Conservation (phyloP, 2,888 invertebrate species). For the Ochlodes sylvanus region DNA sequence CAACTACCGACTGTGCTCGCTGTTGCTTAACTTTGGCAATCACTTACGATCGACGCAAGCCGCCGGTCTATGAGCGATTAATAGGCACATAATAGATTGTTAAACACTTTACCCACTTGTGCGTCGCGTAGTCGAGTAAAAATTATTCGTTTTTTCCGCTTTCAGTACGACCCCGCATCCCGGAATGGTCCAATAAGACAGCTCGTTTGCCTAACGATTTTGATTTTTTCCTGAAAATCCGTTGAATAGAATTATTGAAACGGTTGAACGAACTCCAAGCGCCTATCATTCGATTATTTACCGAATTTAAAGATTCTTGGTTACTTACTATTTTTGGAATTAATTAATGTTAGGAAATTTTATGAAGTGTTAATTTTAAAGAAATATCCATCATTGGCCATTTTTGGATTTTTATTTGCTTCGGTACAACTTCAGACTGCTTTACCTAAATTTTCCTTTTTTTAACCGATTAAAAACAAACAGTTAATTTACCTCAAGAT, state of each 20-base stretch:
- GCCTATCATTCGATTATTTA: conserved; percentile 37
- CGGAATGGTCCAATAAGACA: conserved; percentile 46
- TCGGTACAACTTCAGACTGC: too few species aligned
- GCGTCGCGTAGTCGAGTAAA: too few species aligned
- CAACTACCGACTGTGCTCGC: too few species aligned
- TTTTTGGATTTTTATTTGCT: too few species aligned
- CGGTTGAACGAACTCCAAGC: conserved; percentile 42
- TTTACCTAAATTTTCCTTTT: too few species aligned
- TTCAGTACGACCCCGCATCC: neutral
- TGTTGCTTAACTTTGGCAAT: neutral
- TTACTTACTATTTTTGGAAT: neutral
- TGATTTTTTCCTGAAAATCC: conserved; percentile 44
- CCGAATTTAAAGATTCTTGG: conserved; percentile 3
- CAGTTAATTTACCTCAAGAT: too few species aligned
- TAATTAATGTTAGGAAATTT: neutral
- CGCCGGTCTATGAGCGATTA: too few species aligned
- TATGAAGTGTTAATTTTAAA: neutral
- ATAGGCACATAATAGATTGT: too few species aligned
- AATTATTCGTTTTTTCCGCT: neutral
- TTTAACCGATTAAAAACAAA: too few species aligned
- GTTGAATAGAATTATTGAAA: conserved; percentile 39
- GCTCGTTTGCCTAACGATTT: conserved; percentile 48
- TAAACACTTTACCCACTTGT: too few species aligned
- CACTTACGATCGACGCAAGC: too few species aligned
- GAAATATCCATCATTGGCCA: too few species aligned